These are phyloP conservation scores for Poeciliopsis occidentalis DNA, from an alignment of 2,113 vertebrate genomes.

Conservation along the genomic window DNA sequence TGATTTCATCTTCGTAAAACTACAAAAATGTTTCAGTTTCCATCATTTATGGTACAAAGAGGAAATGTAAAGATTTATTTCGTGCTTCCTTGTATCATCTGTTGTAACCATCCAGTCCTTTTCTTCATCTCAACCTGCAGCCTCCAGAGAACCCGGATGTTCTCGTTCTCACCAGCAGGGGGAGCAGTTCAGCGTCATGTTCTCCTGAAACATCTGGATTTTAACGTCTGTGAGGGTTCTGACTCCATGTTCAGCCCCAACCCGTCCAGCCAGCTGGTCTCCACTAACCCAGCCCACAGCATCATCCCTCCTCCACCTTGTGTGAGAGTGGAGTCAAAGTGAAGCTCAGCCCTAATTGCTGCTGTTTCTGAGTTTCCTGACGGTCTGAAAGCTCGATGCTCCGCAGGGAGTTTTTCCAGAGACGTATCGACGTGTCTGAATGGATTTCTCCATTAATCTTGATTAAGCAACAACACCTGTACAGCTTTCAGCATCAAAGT, in stretches of 20 bases:
- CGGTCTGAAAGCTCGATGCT: slow-evolving; percentile 1
- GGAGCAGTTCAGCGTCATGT: too few species aligned
- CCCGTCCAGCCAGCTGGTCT: neutral
- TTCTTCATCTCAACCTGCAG: too few species aligned
- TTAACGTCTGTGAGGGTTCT: too few species aligned
- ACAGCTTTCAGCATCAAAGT: slow-evolving; percentile 18
- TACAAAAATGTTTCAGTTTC: too few species aligned
- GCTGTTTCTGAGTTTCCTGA: slow-evolving; percentile 11
- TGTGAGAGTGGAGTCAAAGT: neutral
- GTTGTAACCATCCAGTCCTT: too few species aligned
- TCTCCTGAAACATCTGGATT: too few species aligned
- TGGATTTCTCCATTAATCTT: slow-evolving; percentile 49
- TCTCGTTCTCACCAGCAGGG: too few species aligned
- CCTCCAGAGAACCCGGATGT: too few species aligned
- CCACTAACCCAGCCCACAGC: neutral
- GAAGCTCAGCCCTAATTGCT: slow-evolving; percentile 15
- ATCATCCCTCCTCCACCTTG: neutral
- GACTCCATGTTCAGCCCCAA: neutral
- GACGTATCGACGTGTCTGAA: slow-evolving; percentile 39
- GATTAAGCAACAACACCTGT: slow-evolving; percentile 49
- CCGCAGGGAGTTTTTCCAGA: slow-evolving; percentile 40
- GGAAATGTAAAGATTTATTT: too few species aligned
- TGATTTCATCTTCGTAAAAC: too few species aligned
- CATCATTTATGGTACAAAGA: too few species aligned
- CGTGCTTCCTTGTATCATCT: too few species aligned